phyloP scores from a whole-genome alignment of 1,140 invertebrate species.

The Ctenoplectra terminalis region DNA sequence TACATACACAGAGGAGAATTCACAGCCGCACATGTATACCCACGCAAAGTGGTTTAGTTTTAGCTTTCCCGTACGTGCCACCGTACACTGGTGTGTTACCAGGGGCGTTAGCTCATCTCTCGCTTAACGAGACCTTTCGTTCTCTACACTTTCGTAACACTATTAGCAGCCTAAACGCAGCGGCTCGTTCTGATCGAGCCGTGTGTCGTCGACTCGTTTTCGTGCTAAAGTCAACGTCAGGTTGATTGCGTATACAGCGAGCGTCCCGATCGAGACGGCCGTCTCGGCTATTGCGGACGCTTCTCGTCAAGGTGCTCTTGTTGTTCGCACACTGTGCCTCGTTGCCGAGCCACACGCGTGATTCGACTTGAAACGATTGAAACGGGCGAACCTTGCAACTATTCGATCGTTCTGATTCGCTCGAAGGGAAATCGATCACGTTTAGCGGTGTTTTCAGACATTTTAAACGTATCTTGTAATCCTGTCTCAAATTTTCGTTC shows the following conservation, averaged over 20 bases:
- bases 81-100: conserved; percentile 48
- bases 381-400: background rate
- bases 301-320: conserved; percentile 71
- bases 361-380: conserved; percentile 7
- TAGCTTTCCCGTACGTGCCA: conserved; percentile 43
- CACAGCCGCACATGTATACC: background rate
- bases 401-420: background rate
- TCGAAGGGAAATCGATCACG: background rate
- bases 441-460: too few species aligned
- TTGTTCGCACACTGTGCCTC: conserved; percentile 74
- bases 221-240: conserved; percentile 36
- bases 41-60: conserved; percentile 26
- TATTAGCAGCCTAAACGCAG: conserved; percentile 48
- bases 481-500: too few species aligned
- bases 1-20: background rate
- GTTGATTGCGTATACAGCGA: conserved; percentile 52
- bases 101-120: conserved; percentile 15
- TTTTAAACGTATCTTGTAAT: too few species aligned
- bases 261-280: conserved; percentile 40
- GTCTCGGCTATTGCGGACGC: conserved; percentile 59
- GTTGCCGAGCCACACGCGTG: conserved; percentile 46
- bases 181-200: conserved; percentile 57
- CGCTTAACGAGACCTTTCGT: conserved; percentile 5
- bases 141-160: conserved; percentile 35
- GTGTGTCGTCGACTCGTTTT: conserved; percentile 46